Percentiles rank a stretch among this genome's conserved stretches.
Conservation (phyloP, 2,113 vertebrate species). For the Cynocephalus volans region DNA sequence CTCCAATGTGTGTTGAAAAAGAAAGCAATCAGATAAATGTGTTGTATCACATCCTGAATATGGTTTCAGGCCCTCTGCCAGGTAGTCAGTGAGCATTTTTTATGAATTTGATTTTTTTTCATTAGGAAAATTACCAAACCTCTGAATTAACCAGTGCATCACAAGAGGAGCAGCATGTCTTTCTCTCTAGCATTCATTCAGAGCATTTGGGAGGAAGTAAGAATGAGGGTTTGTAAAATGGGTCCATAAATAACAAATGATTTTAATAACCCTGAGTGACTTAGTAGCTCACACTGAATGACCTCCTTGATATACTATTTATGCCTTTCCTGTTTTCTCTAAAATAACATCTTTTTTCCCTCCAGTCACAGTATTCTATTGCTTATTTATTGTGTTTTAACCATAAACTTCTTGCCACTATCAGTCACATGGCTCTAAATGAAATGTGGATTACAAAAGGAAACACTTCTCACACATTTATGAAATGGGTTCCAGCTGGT, state of each 20-base stretch:
- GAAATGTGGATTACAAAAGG: slow-evolving; percentile 81
- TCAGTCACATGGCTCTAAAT: slow-evolving; percentile 59
- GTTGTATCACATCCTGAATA: slow-evolving; percentile 76
- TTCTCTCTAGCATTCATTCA: slow-evolving; percentile 74
- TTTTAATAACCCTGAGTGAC: slow-evolving; percentile 76
- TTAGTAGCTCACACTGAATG: slow-evolving; percentile 79
- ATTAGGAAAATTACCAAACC: slow-evolving; percentile 81
- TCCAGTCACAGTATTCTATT: slow-evolving; percentile 50
- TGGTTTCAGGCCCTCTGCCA: slow-evolving; percentile 72
- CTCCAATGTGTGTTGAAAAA: background rate
- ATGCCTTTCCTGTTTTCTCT: slow-evolving; percentile 78
- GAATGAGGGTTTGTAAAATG: slow-evolving; percentile 81
- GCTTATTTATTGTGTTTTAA: slow-evolving; percentile 68
- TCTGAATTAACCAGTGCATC: slow-evolving; percentile 84
- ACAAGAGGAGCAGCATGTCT: slow-evolving; percentile 52
- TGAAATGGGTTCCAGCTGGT: slow-evolving; percentile 76
- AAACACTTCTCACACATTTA: slow-evolving; percentile 80
- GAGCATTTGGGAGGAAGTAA: slow-evolving; percentile 74
- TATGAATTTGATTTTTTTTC: slow-evolving; percentile 80
- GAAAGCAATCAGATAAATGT: slow-evolving; percentile 74
- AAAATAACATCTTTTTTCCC: slow-evolving; percentile 35
- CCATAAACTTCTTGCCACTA: slow-evolving; percentile 74
- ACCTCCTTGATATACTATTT: slow-evolving; percentile 84
- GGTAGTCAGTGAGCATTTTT: slow-evolving; percentile 71
- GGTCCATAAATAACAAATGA: slow-evolving; percentile 83